A percentile compares a stretch with the other conserved stretches of the same genome.
phyloP scores from a whole-genome alignment of 2,113 vertebrate genomes.

The Galemys pyrenaicus region DNA sequence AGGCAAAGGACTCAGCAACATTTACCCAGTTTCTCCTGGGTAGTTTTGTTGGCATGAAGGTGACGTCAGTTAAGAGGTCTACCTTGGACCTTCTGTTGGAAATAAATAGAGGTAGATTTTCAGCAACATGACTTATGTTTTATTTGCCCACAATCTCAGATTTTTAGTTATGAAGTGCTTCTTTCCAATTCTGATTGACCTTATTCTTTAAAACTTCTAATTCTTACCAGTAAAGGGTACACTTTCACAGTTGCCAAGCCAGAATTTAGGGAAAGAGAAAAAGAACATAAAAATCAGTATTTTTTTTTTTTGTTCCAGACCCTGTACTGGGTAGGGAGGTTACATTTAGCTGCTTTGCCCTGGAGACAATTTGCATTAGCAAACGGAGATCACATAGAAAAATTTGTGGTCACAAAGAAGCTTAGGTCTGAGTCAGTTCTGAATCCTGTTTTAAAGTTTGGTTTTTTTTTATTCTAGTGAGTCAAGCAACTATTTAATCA shows the following conservation, averaged over 20 bases:
- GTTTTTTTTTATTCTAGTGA: background rate
- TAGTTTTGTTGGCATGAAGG: background rate
- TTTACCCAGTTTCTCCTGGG: background rate
- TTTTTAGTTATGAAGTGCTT: background rate
- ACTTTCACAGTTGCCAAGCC: background rate
- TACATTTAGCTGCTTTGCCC: background rate
- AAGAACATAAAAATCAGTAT: background rate
- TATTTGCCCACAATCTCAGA: background rate
- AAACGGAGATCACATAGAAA: background rate
- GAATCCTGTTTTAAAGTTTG: background rate
- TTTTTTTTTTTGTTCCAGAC: background rate
- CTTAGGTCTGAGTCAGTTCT: constrained; percentile 30
- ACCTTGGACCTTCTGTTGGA: background rate
- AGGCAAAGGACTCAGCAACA: background rate
- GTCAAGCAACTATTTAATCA: constrained; percentile 18
- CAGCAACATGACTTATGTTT: background rate
- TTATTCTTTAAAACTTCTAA: constrained; percentile 37
- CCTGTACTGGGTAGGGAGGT: background rate
- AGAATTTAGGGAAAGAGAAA: background rate
- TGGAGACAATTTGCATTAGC: constrained; percentile 32
- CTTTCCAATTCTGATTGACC: background rate
- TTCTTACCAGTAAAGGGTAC: background rate
- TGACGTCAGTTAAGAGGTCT: background rate
- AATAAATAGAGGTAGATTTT: background rate
- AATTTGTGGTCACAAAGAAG: constrained; percentile 11